phyloP scores from a whole-genome alignment of 1,140 invertebrate species.

The Euborellia annulipes region DNA sequence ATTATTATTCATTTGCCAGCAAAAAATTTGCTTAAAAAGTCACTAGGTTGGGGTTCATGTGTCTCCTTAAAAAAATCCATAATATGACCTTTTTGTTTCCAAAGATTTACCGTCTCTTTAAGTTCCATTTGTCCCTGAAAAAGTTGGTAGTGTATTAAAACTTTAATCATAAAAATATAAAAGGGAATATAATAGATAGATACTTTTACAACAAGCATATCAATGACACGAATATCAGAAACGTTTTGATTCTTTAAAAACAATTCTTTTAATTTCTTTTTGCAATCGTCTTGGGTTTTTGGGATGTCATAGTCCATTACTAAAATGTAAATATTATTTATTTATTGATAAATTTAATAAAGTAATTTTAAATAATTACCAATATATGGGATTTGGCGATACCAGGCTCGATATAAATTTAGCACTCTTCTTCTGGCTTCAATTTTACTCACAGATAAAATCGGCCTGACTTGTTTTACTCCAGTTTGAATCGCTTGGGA shows the following conservation, averaged over 20 bases:
- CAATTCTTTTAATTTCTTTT: constrained; percentile 58
- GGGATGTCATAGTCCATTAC: constrained; percentile 65
- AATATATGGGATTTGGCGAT: constrained; percentile 57
- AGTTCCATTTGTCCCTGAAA: constrained; percentile 87
- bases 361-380: constrained; percentile 32
- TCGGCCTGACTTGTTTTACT: constrained; percentile 53
- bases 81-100: constrained; percentile 74
- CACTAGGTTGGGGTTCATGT: constrained; percentile 63
- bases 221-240: constrained; percentile 72
- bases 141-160: too few relatives aligned
- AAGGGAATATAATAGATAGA: constrained; percentile 10
- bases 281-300: constrained; percentile 44
- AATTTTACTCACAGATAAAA: constrained; percentile 55
- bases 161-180: too few relatives aligned
- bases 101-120: constrained; percentile 65
- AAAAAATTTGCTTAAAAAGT: constrained; percentile 88
- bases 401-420: constrained; percentile 80
- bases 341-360: background rate
- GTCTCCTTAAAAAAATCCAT: constrained; percentile 81
- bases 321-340: constrained; percentile 26
- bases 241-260: constrained; percentile 62
- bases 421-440: constrained; percentile 69
- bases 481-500: constrained; percentile 36
- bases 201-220: constrained; percentile 83
- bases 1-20: constrained; percentile 39